A percentile compares a stretch with the other conserved stretches of the same genome.
These are phyloP conservation scores for Baronia brevicornis DNA, from an alignment of 2,888 invertebrate genomes.

Conservation along the genomic window DNA sequence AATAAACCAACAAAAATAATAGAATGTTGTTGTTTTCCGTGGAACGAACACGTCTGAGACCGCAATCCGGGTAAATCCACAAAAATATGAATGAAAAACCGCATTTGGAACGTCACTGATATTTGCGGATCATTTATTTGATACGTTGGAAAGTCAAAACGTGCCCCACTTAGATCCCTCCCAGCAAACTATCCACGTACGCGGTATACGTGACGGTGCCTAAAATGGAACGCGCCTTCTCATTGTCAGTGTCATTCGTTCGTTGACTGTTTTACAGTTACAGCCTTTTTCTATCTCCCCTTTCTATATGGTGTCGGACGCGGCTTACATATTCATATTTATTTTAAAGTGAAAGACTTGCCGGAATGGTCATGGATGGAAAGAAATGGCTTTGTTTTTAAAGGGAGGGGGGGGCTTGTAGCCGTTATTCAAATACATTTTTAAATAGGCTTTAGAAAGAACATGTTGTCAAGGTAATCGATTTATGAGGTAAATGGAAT, in stretches of 20 bases:
- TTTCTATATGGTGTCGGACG: constrained; percentile 47
- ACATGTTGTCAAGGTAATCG: too few relatives aligned
- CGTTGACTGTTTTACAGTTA: constrained; percentile 68
- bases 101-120: constrained; percentile 17
- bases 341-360: constrained; percentile 45
- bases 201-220: constrained; percentile 53
- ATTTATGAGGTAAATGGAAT: constrained; percentile 39
- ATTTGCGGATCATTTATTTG: constrained; percentile 37
- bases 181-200: constrained; percentile 48
- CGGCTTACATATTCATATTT: constrained; percentile 58
- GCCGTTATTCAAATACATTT: background rate
- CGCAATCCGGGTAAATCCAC: constrained; percentile 7
- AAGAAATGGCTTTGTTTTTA: constrained; percentile 24
- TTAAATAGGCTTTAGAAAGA: too few relatives aligned
- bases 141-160: constrained; percentile 57
- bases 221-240: constrained; percentile 49
- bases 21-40: too few relatives aligned
- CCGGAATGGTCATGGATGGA: constrained; percentile 28
- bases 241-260: constrained; percentile 65
- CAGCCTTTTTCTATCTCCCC: constrained; percentile 45
- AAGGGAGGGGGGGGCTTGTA: too few relatives aligned
- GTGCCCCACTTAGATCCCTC: constrained; percentile 31
- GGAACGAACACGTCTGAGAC: too few relatives aligned
- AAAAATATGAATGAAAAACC: constrained; percentile 13
- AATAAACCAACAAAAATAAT: too few relatives aligned